Evolutionary conservation across 2,113 vertebrate species (phyloP).

Genomic region (Rhabdomys dilectus): DNA sequence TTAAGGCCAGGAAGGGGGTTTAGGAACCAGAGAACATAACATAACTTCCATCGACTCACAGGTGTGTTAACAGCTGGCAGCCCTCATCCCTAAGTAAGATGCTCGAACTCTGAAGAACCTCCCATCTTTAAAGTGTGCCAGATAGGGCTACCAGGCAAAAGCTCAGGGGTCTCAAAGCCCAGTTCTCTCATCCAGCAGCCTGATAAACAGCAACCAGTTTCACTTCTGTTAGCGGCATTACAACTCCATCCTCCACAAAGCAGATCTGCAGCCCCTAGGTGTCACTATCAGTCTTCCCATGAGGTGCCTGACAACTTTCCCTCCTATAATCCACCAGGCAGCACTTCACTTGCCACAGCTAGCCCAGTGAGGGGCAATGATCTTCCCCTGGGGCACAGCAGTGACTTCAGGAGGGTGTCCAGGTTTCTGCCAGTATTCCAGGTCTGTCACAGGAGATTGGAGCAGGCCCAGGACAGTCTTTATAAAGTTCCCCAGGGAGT

Average conservation of each 20-base stretch:
- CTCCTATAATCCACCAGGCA: accelerated
- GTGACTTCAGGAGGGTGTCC: not conserved
- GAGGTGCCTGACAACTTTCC: not conserved
- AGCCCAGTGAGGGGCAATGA: accelerated
- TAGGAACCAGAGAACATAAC: not conserved
- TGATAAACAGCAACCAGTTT: not conserved
- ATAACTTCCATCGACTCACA: not conserved
- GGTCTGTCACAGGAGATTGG: not conserved
- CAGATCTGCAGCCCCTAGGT: not conserved
- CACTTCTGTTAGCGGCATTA: not conserved
- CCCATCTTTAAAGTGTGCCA: not conserved
- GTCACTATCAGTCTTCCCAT: not conserved
- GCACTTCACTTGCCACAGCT: not conserved
- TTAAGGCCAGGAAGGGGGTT: not conserved
- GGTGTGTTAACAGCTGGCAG: not conserved
- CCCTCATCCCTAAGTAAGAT: not conserved
- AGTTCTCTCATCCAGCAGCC: not conserved
- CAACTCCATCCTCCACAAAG: not conserved
- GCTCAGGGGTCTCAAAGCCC: not conserved
- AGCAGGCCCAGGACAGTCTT: not conserved
- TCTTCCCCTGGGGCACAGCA: accelerated
- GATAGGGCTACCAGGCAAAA: not conserved
- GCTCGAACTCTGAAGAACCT: not conserved
- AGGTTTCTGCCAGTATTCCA: not conserved
- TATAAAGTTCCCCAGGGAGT: not conserved